Percentiles rank a stretch among this genome's conserved stretches.
phyloP scores from a whole-genome alignment of 1,140 invertebrate genomes.

The Hyles euphorbiae region DNA sequence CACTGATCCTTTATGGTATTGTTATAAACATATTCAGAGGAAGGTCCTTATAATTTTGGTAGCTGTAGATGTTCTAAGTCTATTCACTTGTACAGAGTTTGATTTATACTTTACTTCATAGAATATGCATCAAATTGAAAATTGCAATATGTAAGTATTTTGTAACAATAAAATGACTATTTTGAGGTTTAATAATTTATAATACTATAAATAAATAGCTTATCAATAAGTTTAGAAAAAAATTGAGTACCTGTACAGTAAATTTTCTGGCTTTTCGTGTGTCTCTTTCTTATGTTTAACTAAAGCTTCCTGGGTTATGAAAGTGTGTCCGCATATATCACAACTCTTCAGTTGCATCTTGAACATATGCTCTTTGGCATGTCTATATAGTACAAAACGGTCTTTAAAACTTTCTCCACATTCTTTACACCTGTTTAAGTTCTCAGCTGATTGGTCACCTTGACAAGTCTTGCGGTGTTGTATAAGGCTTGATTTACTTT shows the following conservation, averaged over 20 bases:
- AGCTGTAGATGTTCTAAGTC: neutral
- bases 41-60: neutral
- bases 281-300: slow-evolving; percentile 46
- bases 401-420: slow-evolving; percentile 51
- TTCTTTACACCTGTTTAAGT: slow-evolving; percentile 51
- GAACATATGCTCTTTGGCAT: slow-evolving; percentile 51
- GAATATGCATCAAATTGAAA: neutral
- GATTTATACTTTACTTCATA: no score
- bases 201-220: no score
- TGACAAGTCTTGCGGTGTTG: slow-evolving; percentile 45
- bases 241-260: slow-evolving; percentile 39
- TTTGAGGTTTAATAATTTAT: no score
- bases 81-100: neutral
- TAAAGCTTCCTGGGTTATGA: slow-evolving; percentile 44
- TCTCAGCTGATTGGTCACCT: slow-evolving; percentile 44
- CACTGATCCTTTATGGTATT: neutral
- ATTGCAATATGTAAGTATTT: neutral
- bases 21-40: neutral
- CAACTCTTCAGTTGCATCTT: slow-evolving; percentile 47
- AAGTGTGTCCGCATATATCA: slow-evolving; percentile 57
- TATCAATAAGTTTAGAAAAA: no score
- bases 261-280: slow-evolving; percentile 38
- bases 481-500: slow-evolving; percentile 33
- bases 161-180: no score
- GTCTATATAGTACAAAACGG: slow-evolving; percentile 48